Percentiles rank a stretch among this genome's conserved stretches.
Conservation (phyloP, 2,888 invertebrate genomes). For the Meganola albula region DNA sequence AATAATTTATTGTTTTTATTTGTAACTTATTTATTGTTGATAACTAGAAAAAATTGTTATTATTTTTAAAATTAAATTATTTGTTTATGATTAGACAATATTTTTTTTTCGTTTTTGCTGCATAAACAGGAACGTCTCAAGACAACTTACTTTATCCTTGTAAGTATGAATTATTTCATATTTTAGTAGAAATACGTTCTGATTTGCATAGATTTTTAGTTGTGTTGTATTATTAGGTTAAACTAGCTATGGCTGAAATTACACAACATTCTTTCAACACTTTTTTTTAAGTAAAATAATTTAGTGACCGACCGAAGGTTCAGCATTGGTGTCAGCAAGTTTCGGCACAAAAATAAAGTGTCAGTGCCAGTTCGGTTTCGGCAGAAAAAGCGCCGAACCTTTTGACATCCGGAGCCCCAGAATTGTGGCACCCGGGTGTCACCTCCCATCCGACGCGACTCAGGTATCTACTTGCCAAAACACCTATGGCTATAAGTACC, state of each 20-base stretch:
- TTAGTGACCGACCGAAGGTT: too few species aligned
- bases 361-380: too few species aligned
- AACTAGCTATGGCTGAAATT: not conserved
- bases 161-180: slow-evolving; percentile 64
- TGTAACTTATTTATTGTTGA: slow-evolving; percentile 30
- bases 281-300: too few species aligned
- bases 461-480: too few species aligned
- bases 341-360: too few species aligned
- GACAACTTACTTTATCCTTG: slow-evolving; percentile 80
- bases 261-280: too few species aligned
- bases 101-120: slow-evolving; percentile 45
- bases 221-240: slow-evolving; percentile 4
- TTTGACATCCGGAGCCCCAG: too few species aligned
- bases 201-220: not conserved
- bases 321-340: too few species aligned
- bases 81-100: slow-evolving; percentile 33
- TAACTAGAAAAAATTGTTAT: slow-evolving; percentile 20
- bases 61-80: slow-evolving; percentile 23
- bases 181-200: slow-evolving; percentile 23
- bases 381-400: too few species aligned
- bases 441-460: too few species aligned
- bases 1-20: slow-evolving; percentile 16
- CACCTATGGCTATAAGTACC: too few species aligned
- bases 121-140: slow-evolving; percentile 78
- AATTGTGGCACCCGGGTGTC: too few species aligned